These are phyloP conservation scores for Macquaria australasica DNA, from an alignment of 2,113 vertebrate genomes.

Conservation along the genomic window DNA sequence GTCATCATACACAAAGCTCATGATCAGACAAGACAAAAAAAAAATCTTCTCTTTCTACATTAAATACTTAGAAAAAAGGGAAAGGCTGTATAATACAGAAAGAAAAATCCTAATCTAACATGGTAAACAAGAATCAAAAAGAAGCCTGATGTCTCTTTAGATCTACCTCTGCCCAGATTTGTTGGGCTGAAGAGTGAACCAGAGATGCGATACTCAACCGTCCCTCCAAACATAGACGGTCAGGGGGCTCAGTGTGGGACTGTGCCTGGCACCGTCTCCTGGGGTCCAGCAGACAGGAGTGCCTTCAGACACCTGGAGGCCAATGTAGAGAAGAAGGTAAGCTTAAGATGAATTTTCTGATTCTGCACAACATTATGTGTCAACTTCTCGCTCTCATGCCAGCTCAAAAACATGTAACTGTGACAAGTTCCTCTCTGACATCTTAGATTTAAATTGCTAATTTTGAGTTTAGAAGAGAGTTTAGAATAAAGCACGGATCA, in stretches of 20 bases:
- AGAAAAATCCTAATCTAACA: not conserved
- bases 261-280: conserved; percentile 58
- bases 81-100: not conserved
- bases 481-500: not conserved
- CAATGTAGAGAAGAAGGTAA: conserved; percentile 88
- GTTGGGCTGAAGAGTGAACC: conserved; percentile 87
- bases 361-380: not conserved
- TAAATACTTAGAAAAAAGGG: not conserved
- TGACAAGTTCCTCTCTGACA: not conserved
- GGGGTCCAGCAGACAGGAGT: conserved; percentile 84
- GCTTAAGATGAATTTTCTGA: not conserved
- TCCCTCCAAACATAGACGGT: conserved; percentile 73
- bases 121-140: not conserved
- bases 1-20: conserved; percentile 3
- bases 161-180: conserved; percentile 92
- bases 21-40: not conserved
- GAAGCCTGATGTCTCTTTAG: conserved; percentile 68
- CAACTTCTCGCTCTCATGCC: not conserved
- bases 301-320: conserved; percentile 85
- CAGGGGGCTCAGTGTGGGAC: conserved; percentile 77
- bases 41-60: not conserved
- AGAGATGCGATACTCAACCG: conserved; percentile 84
- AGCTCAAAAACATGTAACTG: no score
- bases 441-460: not conserved
- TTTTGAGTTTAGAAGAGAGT: not conserved